phyloP scores from a whole-genome alignment of 2,888 invertebrate genomes.

The Hemistola chrysoprasaria region DNA sequence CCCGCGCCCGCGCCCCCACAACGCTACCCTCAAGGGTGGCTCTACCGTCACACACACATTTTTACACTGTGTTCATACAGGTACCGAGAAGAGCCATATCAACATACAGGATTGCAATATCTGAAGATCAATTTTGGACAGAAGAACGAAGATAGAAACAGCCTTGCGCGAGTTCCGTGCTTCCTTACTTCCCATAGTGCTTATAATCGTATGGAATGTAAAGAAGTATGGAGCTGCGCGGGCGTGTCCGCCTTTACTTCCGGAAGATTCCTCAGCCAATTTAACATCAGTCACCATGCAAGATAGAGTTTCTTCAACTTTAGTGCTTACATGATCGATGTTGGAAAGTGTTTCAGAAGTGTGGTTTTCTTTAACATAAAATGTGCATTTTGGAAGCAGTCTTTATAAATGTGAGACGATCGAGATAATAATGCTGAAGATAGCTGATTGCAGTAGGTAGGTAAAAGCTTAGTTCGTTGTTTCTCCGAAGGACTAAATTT shows the following conservation, averaged over 20 bases:
- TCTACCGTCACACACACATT: conserved; percentile 46
- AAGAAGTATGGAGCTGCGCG: conserved; percentile 96
- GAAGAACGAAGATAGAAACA: conserved; percentile 57
- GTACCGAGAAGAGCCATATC: conserved; percentile 26
- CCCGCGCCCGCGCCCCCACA: conserved; percentile 31
- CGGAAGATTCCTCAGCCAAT: conserved; percentile 45
- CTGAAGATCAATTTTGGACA: conserved; percentile 32
- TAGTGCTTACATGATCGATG: conserved; percentile 40
- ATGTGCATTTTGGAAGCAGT: conserved; percentile 6
- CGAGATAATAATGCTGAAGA: conserved; percentile 1
- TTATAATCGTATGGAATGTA: conserved; percentile 96
- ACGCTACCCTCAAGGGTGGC: conserved; percentile 38
- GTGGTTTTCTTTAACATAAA: conserved; percentile 31
- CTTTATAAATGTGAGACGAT: conserved; percentile 4
- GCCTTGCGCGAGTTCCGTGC: conserved; percentile 92
- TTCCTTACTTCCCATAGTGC: conserved; percentile 98
- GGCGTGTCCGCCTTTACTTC: conserved; percentile 59
- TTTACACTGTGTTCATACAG: conserved; percentile 29
- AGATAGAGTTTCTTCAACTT: conserved; percentile 42
- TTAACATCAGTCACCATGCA: conserved; percentile 35
- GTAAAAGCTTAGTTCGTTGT: not conserved
- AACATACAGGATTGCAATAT: conserved; percentile 25
- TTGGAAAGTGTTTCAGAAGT: conserved; percentile 38
- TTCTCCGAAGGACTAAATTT: too few relatives aligned
- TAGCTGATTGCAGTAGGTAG: conserved; percentile 4